Evolutionary conservation across 2,888 invertebrate species (phyloP).

Genomic region (Pycnomerus fuliginosus): DNA sequence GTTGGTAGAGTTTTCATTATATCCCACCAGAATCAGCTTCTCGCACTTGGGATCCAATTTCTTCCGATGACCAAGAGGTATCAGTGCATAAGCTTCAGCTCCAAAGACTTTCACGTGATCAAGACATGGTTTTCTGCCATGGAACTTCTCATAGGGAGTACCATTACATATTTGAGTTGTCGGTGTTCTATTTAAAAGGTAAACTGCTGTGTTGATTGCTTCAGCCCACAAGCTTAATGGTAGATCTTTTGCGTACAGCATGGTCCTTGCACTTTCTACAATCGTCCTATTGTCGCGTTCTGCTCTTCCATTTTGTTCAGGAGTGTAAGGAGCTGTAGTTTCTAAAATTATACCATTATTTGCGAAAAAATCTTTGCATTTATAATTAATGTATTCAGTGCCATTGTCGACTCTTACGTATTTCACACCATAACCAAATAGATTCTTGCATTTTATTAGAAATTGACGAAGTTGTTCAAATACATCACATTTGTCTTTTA

Average conservation of each 20-base stretch:
- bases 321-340: slow-evolving; percentile 9
- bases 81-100: no score
- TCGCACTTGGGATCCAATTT: no score
- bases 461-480: slow-evolving; percentile 14
- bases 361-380: slow-evolving; percentile 4
- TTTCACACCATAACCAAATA: slow-evolving; percentile 13
- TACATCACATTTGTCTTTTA: slow-evolving; percentile 22
- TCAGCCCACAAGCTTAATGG: slow-evolving; percentile 20
- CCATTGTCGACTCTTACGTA: slow-evolving; percentile 13
- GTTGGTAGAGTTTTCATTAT: no score
- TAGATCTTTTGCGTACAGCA: slow-evolving; percentile 18
- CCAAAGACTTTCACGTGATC: no score
- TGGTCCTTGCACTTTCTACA: slow-evolving; percentile 20
- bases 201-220: slow-evolving; percentile 17
- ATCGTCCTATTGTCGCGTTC: slow-evolving; percentile 19
- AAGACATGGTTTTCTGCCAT: no score
- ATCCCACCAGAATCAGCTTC: no score
- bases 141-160: no score
- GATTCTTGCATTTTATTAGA: slow-evolving; percentile 6
- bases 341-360: slow-evolving; percentile 11
- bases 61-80: no score
- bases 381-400: slow-evolving; percentile 13
- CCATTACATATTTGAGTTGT: no score
- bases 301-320: slow-evolving; percentile 14
- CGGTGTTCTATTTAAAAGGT: slow-evolving; percentile 17